Percentiles rank a stretch among this genome's conserved stretches.
Evolutionary conservation across 1,140 invertebrate genomes (phyloP).

Genomic region (Maconellicoccus hirsutus): DNA sequence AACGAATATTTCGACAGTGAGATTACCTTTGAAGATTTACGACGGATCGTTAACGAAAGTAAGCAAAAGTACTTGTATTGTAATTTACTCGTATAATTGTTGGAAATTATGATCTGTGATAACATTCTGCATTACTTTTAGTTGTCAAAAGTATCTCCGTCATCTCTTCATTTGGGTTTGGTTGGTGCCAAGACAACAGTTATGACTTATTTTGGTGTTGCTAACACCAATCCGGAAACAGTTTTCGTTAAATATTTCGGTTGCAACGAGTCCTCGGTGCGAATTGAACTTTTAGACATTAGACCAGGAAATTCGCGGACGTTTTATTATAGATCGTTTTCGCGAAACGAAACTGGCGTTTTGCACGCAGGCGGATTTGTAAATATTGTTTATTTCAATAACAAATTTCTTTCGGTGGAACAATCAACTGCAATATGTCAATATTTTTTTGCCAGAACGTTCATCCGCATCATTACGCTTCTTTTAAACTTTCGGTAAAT

Average conservation of each 20-base stretch:
- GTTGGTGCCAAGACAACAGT: background rate
- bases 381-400: background rate
- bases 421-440: too few species aligned
- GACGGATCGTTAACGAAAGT: constrained; percentile 54
- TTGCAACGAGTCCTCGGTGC: background rate
- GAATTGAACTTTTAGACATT: constrained; percentile 1
- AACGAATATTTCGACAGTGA: constrained; percentile 60
- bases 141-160: constrained; percentile 7
- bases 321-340: background rate
- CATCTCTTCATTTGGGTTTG: background rate
- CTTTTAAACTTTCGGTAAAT: constrained; percentile 58
- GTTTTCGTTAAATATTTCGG: constrained; percentile 16
- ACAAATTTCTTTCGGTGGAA: too few species aligned
- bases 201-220: background rate
- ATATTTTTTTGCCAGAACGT: constrained; percentile 33
- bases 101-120: background rate
- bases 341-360: background rate
- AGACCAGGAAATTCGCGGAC: background rate
- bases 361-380: constrained; percentile 6
- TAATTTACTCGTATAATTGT: background rate
- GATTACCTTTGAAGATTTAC: constrained; percentile 59
- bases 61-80: constrained; percentile 26
- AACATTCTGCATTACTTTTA: background rate
- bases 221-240: constrained; percentile 1
- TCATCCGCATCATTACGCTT: constrained; percentile 53